Evolutionary conservation across 2,113 vertebrate genomes (phyloP).

Genomic region (Tiliqua scincoides): DNA sequence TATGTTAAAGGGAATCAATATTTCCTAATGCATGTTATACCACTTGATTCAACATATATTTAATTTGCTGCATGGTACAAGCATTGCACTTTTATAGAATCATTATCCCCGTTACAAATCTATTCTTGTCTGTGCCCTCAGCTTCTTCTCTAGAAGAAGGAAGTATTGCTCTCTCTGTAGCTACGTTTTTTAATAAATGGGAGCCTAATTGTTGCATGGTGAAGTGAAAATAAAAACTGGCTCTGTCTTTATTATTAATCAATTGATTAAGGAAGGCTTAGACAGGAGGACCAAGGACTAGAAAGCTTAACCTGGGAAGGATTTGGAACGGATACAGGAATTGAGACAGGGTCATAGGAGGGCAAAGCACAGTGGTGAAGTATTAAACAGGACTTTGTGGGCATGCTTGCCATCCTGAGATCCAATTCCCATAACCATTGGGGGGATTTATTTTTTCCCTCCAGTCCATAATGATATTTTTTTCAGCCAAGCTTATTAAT

Average conservation of each 20-base stretch:
- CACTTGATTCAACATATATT: constrained; percentile 5
- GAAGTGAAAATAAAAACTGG: background rate
- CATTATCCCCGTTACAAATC: background rate
- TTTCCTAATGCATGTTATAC: constrained; percentile 28
- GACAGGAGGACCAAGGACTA: too few relatives aligned
- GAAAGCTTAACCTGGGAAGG: too few relatives aligned
- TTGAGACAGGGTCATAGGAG: too few relatives aligned
- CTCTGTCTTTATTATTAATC: too few relatives aligned
- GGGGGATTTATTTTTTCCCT: too few relatives aligned
- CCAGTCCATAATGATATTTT: too few relatives aligned
- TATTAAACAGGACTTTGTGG: background rate
- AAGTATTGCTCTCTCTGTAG: background rate
- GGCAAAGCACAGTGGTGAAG: background rate
- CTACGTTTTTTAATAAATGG: background rate
- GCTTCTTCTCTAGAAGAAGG: background rate
- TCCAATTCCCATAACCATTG: too few relatives aligned
- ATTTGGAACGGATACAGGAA: too few relatives aligned
- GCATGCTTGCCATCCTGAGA: too few relatives aligned
- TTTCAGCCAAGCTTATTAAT: too few relatives aligned
- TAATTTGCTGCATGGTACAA: constrained; percentile 2
- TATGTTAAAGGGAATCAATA: constrained; percentile 40
- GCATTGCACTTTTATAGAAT: constrained; percentile 13
- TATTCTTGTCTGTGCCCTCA: background rate
- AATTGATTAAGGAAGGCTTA: too few relatives aligned
- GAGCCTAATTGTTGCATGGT: background rate